Percentiles rank a stretch among this genome's conserved stretches.
phyloP scores from a whole-genome alignment of 2,888 invertebrate species.

The Oegoconia quadripuncta region DNA sequence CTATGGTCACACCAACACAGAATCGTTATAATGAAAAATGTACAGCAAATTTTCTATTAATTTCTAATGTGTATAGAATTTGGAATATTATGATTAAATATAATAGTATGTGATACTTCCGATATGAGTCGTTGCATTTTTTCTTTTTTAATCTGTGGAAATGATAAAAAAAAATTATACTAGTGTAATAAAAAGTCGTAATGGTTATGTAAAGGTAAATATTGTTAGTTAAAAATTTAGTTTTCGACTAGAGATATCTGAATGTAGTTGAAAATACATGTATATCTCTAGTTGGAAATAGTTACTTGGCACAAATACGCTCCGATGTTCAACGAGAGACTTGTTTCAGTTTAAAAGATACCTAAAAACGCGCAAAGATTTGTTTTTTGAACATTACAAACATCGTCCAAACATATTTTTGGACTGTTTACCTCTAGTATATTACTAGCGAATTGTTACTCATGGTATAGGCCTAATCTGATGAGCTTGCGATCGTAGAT shows the following conservation, averaged over 20 bases:
- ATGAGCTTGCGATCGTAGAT: too few species aligned
- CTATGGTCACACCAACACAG: background rate
- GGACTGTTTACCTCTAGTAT: too few species aligned
- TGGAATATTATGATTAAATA: constrained; percentile 9
- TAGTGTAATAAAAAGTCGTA: constrained; percentile 15
- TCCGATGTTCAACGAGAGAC: too few species aligned
- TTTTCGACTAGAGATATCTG: background rate
- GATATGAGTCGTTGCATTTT: constrained; percentile 19
- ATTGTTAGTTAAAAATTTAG: constrained; percentile 9
- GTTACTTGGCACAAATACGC: too few species aligned
- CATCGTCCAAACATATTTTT: too few species aligned
- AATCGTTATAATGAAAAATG: background rate
- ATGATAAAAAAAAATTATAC: constrained; percentile 13
- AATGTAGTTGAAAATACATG: background rate
- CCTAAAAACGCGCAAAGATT: too few species aligned
- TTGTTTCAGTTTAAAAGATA: too few species aligned
- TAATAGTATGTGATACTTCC: constrained; percentile 20
- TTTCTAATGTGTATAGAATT: constrained; percentile 2
- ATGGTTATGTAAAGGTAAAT: constrained; percentile 12
- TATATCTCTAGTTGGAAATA: background rate
- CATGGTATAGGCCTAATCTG: too few species aligned
- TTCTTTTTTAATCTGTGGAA: constrained; percentile 15
- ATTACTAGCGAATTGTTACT: too few species aligned
- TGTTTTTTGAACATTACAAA: too few species aligned
- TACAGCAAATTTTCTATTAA: background rate